Evolutionary conservation across 2,113 vertebrate genomes (phyloP).

Genomic region (Struthidea cinerea): DNA sequence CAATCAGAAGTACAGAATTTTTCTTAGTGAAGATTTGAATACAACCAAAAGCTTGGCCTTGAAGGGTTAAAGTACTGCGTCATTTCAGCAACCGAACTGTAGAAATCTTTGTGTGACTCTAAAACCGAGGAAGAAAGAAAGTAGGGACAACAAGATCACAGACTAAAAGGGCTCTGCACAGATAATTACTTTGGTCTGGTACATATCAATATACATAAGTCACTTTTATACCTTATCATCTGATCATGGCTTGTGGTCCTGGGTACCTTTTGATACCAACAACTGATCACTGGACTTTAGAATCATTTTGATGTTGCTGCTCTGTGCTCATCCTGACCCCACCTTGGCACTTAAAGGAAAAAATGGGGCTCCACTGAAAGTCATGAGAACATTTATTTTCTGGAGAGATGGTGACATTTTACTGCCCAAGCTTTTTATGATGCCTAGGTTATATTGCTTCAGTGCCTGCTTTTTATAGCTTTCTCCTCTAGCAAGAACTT

Average conservation of each 20-base stretch:
- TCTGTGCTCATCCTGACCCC: background rate
- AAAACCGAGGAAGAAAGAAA: background rate
- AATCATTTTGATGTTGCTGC: background rate
- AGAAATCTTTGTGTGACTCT: background rate
- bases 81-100: background rate
- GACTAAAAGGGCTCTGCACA: background rate
- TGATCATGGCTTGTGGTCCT: background rate
- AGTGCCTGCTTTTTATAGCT: background rate
- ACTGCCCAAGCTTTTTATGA: background rate
- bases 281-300: background rate
- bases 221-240: background rate
- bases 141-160: background rate
- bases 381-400: background rate
- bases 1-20: background rate
- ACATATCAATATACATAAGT: background rate
- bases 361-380: background rate
- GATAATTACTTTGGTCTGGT: background rate
- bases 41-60: background rate
- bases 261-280: background rate
- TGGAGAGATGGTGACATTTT: background rate
- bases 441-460: background rate
- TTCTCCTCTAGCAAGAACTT: background rate
- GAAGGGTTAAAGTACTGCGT: background rate
- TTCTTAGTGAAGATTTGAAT: background rate
- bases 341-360: background rate